Percentiles rank a stretch among this genome's conserved stretches.
Conservation (phyloP, 2,888 invertebrate species). For the Ceraclea dissimilis region DNA sequence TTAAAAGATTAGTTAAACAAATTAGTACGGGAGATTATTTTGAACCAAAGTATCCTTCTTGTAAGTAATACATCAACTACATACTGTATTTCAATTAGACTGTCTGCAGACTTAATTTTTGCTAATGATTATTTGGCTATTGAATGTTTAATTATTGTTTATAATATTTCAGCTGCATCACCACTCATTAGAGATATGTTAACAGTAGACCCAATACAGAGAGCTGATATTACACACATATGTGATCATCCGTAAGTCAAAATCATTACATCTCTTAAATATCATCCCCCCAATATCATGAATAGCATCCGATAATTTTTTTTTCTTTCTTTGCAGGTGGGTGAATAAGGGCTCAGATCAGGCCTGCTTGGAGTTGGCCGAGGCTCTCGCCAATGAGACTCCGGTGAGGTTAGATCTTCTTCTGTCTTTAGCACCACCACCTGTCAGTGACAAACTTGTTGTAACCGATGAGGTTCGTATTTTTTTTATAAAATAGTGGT, state of each 20-base stretch:
- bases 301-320: background rate
- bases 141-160: conserved; percentile 3
- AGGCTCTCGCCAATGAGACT: conserved; percentile 83
- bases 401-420: conserved; percentile 83
- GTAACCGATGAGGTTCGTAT: conserved; percentile 43
- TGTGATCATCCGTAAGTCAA: conserved; percentile 74
- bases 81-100: background rate
- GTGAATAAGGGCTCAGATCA: conserved; percentile 80
- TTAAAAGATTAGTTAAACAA: conserved; percentile 91
- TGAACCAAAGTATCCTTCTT: conserved; percentile 89
- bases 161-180: conserved; percentile 77
- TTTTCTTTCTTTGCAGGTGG: conserved; percentile 52
- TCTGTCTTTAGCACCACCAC: conserved; percentile 76
- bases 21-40: conserved; percentile 97
- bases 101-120: too few relatives aligned
- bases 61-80: conserved; percentile 48
- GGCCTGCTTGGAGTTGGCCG: conserved; percentile 77
- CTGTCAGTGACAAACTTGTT: conserved; percentile 66
- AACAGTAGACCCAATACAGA: conserved; percentile 80
- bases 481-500: too few relatives aligned
- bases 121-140: background rate
- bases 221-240: conserved; percentile 90
- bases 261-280: background rate
- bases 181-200: conserved; percentile 91
- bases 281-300: background rate